Evolutionary conservation across 92 coral and sea anemone genomes (phyloP).

Genomic region (Paragorgia papillata): DNA sequence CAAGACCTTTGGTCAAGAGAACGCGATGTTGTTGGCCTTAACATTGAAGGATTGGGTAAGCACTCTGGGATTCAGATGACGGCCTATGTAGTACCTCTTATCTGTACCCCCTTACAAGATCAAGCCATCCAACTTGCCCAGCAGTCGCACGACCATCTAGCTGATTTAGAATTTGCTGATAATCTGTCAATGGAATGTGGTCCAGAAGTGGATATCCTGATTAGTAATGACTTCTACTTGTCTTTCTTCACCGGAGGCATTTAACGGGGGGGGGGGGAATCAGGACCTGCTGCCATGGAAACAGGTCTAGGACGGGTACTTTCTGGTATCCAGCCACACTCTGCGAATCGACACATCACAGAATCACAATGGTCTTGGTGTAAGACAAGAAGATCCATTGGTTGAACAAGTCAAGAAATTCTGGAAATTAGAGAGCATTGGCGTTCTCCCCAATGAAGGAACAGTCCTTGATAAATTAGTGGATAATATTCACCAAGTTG

Average conservation of each 20-base stretch:
- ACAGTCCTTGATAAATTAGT: background rate
- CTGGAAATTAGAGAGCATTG: too few relatives aligned
- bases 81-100: background rate
- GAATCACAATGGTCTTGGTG: too few relatives aligned
- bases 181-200: background rate
- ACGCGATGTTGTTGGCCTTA: background rate
- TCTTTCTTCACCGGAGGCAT: slow-evolving; percentile 1
- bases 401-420: too few relatives aligned
- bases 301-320: background rate
- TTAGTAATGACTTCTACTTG: background rate
- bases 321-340: too few relatives aligned
- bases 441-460: background rate
- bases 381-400: too few relatives aligned
- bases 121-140: background rate
- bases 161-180: slow-evolving; percentile 3
- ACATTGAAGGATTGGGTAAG: background rate
- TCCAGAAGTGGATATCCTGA: background rate
- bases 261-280: background rate
- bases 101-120: slow-evolving; percentile 2
- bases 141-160: background rate
- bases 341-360: too few relatives aligned
- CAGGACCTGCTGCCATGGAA: background rate
- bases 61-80: background rate
- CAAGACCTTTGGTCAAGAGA: slow-evolving; percentile 28
- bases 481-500: background rate